phyloP scores from a whole-genome alignment of 2,888 invertebrate genomes.

The Catocala fraxini region DNA sequence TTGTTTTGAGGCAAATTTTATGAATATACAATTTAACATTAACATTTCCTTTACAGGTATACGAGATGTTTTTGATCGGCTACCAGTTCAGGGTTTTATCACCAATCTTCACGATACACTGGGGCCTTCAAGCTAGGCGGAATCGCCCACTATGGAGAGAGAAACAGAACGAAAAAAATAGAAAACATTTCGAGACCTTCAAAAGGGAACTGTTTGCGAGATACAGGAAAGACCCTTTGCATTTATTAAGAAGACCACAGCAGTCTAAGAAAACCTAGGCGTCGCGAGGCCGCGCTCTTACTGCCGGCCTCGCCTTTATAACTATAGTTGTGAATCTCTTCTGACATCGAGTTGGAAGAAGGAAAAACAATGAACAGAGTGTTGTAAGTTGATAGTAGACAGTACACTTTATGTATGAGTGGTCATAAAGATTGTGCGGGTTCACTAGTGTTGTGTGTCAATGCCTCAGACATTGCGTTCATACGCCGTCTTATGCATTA shows the following conservation, averaged over 20 bases:
- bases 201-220: conserved; percentile 93
- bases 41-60: conserved; percentile 89
- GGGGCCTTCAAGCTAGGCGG: conserved; percentile 94
- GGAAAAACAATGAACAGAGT: conserved; percentile 14
- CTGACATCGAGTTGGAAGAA: conserved; percentile 47
- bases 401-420: background rate
- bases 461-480: background rate
- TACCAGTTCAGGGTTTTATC: conserved; percentile 96
- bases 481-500: conserved; percentile 1
- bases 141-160: conserved; percentile 95
- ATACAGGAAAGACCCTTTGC: conserved; percentile 91
- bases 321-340: conserved; percentile 54
- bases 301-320: conserved; percentile 74
- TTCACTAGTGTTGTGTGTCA: background rate
- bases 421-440: background rate
- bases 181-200: conserved; percentile 94
- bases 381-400: conserved; percentile 6
- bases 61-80: conserved; percentile 96
- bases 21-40: background rate
- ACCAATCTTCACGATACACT: conserved; percentile 96
- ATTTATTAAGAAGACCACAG: conserved; percentile 71
- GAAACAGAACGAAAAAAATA: conserved; percentile 94
- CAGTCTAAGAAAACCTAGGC: conserved; percentile 82
- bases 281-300: conserved; percentile 77
- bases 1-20: background rate